Evolutionary conservation across 92 coral and sea anemone species (phyloP).

Genomic region (Porites cylindrica): DNA sequence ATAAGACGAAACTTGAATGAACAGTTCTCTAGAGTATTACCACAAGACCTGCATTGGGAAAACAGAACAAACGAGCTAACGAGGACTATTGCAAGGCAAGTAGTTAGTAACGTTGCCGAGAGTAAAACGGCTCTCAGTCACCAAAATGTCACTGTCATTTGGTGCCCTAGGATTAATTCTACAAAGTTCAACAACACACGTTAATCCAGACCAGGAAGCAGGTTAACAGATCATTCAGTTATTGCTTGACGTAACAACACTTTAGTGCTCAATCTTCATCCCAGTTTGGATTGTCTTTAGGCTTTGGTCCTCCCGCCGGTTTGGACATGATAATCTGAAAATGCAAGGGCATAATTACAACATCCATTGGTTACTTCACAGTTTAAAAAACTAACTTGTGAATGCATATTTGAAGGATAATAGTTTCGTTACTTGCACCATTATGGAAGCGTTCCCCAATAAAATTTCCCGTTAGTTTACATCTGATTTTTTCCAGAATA

Average conservation of each 20-base stretch:
- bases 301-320: conserved; percentile 99
- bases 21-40: too few relatives aligned
- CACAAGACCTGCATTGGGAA: too few relatives aligned
- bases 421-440: not conserved
- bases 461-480: too few relatives aligned
- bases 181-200: conserved; percentile 17
- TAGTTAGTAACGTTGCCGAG: not conserved
- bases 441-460: not conserved
- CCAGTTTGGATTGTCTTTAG: conserved; percentile 83
- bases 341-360: not conserved
- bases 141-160: not conserved
- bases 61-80: too few relatives aligned
- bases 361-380: not conserved
- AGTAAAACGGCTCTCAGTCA: not conserved
- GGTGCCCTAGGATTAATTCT: not conserved
- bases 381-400: not conserved
- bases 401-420: too few relatives aligned
- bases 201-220: not conserved
- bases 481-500: too few relatives aligned
- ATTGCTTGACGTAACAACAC: not conserved
- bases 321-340: conserved; percentile 97
- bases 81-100: not conserved
- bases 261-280: conserved; percentile 79
- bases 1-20: too few relatives aligned
- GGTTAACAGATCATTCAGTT: not conserved